These are phyloP conservation scores for Lepidurus apus DNA, from an alignment of 1,140 invertebrate genomes.

Conservation along the genomic window DNA sequence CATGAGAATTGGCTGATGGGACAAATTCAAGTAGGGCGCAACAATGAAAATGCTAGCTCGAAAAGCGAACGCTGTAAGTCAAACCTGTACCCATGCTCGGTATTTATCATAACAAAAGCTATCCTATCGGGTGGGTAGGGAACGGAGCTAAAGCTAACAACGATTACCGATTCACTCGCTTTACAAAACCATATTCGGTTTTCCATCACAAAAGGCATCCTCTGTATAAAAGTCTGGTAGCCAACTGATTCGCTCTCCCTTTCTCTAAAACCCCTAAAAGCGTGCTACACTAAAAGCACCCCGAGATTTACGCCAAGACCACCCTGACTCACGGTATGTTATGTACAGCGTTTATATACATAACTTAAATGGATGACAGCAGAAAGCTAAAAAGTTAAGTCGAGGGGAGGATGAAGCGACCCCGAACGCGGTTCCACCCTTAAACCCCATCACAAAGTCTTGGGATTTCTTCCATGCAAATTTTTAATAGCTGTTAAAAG, in stretches of 20 bases:
- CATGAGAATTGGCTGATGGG: background rate
- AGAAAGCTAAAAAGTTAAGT: conserved; percentile 1
- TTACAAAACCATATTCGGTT: conserved; percentile 11
- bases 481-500: too few relatives aligned
- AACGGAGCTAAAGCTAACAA: conserved; percentile 15
- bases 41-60: conserved; percentile 6
- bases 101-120: conserved; percentile 4
- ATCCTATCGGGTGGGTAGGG: background rate
- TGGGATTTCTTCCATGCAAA: too few relatives aligned
- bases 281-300: conserved; percentile 14
- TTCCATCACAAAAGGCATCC: background rate
- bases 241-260: conserved; percentile 7
- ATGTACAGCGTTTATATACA: background rate
- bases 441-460: background rate
- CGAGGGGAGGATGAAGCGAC: background rate
- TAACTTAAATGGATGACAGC: conserved; percentile 5
- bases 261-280: conserved; percentile 15
- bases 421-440: background rate
- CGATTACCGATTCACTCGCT: background rate
- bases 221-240: background rate
- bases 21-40: background rate
- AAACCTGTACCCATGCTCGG: background rate
- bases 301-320: conserved; percentile 8
- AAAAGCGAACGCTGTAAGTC: background rate
- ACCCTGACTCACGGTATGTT: conserved; percentile 6